Percentiles rank a stretch among this genome's conserved stretches.
These are phyloP conservation scores for Linepithema humile DNA, from an alignment of 1,140 invertebrate genomes.

Conservation along the genomic window DNA sequence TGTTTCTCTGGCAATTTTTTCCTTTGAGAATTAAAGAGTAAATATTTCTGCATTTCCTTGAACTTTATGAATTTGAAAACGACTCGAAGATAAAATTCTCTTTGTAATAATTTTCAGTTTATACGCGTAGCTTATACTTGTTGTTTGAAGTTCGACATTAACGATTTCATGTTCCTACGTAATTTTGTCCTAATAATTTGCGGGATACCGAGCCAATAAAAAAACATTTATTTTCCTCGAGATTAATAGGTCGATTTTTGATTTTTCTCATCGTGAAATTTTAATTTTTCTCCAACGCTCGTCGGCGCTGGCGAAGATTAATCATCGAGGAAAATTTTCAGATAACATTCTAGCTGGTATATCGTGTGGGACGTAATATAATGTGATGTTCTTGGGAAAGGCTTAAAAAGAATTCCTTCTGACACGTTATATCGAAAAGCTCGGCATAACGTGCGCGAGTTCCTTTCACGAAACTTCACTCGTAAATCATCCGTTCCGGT, in stretches of 20 bases:
- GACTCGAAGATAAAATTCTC: too few species aligned
- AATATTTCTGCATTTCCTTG: too few species aligned
- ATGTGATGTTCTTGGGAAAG: neutral
- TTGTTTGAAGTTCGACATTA: neutral
- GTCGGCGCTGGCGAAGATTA: neutral
- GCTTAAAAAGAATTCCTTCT: conserved; percentile 12
- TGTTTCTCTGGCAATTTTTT: too few species aligned
- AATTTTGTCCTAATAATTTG: neutral
- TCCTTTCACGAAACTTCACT: conserved; percentile 48
- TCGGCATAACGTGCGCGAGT: conserved; percentile 10
- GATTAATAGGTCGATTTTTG: conserved; percentile 4
- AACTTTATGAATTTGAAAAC: too few species aligned
- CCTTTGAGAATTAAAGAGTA: too few species aligned
- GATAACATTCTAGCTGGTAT: neutral
- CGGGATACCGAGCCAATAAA: neutral
- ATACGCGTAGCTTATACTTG: too few species aligned
- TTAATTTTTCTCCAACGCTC: conserved; percentile 1
- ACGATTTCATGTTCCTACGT: neutral
- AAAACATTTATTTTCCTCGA: neutral
- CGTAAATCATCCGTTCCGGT: conserved; percentile 53
- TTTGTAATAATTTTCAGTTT: too few species aligned
- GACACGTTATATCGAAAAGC: conserved; percentile 13
- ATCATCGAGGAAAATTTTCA: conserved; percentile 8
- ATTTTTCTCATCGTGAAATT: neutral
- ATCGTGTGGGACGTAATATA: neutral